Percentiles rank a stretch among this genome's conserved stretches.
Evolutionary conservation across 2,113 vertebrate genomes (phyloP).

Genomic region (Morphnarchus princeps): DNA sequence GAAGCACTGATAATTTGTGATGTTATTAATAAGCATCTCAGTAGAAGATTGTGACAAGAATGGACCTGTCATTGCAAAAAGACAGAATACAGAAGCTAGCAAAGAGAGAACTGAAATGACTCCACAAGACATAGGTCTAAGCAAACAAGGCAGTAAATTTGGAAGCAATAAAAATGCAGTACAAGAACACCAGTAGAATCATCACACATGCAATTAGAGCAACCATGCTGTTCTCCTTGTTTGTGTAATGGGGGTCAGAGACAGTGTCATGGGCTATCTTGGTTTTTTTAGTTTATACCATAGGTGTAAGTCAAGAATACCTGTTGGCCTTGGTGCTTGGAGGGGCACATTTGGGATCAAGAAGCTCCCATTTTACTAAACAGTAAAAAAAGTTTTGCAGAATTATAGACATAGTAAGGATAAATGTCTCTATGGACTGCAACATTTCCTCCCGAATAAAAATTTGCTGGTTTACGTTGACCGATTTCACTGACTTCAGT

Average conservation of each 20-base stretch:
- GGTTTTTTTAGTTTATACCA: not conserved
- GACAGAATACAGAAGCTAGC: not conserved
- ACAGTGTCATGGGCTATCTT: not conserved
- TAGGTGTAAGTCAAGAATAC: not conserved
- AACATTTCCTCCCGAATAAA: not conserved
- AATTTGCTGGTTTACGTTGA: not conserved
- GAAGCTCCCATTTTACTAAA: not conserved
- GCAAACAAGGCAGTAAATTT: not conserved
- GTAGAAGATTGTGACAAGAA: not conserved
- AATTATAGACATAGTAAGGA: not conserved
- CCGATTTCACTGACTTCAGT: not conserved
- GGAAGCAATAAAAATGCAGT: not conserved
- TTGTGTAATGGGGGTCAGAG: not conserved
- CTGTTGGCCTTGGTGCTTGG: not conserved
- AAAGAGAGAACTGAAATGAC: not conserved
- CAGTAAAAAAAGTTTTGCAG: not conserved
- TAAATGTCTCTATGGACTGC: not conserved
- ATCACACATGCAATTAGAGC: not conserved
- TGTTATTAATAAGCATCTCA: not conserved
- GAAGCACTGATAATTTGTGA: not conserved
- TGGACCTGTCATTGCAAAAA: not conserved
- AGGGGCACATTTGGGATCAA: not conserved
- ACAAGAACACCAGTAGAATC: not conserved
- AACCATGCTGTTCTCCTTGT: not conserved
- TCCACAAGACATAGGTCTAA: not conserved